phyloP scores from a whole-genome alignment of 2,113 vertebrate genomes.

The Daphoenositta chrysoptera region DNA sequence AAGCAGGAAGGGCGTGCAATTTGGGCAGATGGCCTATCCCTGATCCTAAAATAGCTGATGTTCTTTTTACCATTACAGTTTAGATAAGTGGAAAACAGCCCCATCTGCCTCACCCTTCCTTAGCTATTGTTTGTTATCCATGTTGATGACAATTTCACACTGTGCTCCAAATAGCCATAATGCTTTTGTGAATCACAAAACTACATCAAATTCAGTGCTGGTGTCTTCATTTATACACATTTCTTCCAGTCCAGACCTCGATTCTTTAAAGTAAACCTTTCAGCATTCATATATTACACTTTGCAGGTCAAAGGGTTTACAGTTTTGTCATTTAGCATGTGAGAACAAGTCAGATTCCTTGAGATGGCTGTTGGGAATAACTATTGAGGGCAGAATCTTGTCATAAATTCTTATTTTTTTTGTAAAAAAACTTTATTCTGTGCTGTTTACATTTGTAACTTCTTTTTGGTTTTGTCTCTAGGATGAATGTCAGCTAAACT shows the following conservation, averaged over 20 bases:
- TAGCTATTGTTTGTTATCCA: background rate
- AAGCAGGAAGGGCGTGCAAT: background rate
- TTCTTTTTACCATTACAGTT: slow-evolving; percentile 49
- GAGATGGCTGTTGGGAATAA: background rate
- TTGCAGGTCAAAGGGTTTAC: background rate
- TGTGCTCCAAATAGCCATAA: slow-evolving; percentile 1
- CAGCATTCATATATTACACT: background rate
- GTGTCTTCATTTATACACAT: background rate
- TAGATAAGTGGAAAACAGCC: slow-evolving; percentile 45
- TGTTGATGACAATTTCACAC: background rate
- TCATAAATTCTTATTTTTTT: background rate
- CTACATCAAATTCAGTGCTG: background rate
- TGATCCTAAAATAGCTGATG: slow-evolving; percentile 55
- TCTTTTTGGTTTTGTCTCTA: background rate
- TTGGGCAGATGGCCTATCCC: slow-evolving; percentile 59
- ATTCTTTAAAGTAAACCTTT: background rate
- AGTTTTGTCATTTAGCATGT: background rate
- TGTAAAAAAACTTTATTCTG: background rate
- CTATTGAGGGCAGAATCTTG: background rate
- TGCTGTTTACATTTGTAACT: background rate
- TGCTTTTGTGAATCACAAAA: background rate
- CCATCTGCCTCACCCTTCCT: slow-evolving; percentile 48
- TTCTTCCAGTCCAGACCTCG: background rate
- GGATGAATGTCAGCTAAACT: background rate
- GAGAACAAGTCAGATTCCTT: background rate